A percentile compares a stretch with the other conserved stretches of the same genome.
Evolutionary conservation across 2,888 invertebrate genomes (phyloP).

Genomic region (Stenodema calcarata): DNA sequence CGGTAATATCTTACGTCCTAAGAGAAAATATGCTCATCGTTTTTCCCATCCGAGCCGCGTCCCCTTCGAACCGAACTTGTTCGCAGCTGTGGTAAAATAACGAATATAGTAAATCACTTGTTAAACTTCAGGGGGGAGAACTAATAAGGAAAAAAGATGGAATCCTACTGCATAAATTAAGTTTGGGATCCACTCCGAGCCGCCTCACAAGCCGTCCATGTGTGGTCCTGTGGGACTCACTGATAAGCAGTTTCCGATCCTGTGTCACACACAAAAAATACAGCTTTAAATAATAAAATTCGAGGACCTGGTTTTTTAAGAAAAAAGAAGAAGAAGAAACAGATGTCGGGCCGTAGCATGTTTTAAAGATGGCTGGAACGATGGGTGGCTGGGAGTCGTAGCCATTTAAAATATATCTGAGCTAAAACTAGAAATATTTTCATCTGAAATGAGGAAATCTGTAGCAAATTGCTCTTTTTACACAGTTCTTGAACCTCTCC

Average conservation of each 20-base stretch:
- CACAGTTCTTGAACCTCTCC: no score
- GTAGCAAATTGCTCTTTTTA: no score
- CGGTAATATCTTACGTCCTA: neutral
- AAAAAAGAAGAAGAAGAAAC: neutral
- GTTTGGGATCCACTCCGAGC: neutral
- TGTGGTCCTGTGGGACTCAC: constrained; percentile 28
- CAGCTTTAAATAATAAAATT: neutral
- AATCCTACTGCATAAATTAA: constrained; percentile 40
- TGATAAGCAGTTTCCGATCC: neutral
- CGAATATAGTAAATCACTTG: constrained; percentile 40
- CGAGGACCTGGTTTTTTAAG: neutral
- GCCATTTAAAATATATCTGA: neutral
- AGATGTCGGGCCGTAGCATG: neutral
- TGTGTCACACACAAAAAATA: constrained; percentile 23
- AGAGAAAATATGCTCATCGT: constrained; percentile 37
- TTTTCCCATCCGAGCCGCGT: neutral
- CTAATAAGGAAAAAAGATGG: neutral
- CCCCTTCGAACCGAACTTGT: neutral
- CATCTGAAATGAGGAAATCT: no score
- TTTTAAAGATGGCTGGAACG: neutral
- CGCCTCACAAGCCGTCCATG: constrained; percentile 21
- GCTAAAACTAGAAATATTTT: no score
- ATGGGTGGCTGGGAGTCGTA: neutral
- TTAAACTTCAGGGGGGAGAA: neutral
- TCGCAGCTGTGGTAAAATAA: constrained; percentile 42